phyloP scores from a whole-genome alignment of 2,888 invertebrate genomes.

The Troides helena region DNA sequence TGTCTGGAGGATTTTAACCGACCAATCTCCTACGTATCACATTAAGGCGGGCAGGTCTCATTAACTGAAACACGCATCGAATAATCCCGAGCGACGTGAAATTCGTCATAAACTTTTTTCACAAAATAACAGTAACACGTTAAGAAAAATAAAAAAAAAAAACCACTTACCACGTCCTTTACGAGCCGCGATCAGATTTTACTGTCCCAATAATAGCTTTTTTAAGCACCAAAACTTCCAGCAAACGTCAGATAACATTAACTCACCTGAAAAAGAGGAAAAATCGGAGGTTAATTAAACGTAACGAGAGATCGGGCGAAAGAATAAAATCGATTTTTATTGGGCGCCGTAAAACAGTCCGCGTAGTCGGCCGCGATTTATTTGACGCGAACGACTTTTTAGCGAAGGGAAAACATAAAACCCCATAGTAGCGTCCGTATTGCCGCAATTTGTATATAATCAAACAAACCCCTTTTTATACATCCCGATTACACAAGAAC shows the following conservation, averaged over 20 bases:
- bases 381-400: slow-evolving; percentile 41
- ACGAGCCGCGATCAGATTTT: slow-evolving; percentile 35
- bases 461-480: neutral
- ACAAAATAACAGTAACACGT: slow-evolving; percentile 28
- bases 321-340: slow-evolving; percentile 44
- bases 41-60: slow-evolving; percentile 14
- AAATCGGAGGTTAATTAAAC: slow-evolving; percentile 45
- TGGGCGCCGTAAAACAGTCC: slow-evolving; percentile 40
- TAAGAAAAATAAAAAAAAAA: slow-evolving; percentile 14
- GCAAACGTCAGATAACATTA: slow-evolving; percentile 33
- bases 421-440: slow-evolving; percentile 31
- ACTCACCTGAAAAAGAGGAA: slow-evolving; percentile 56
- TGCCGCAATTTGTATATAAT: neutral
- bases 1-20: neutral
- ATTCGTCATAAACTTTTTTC: slow-evolving; percentile 21
- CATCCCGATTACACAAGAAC: neutral
- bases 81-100: slow-evolving; percentile 20
- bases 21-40: neutral
- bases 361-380: slow-evolving; percentile 43
- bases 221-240: slow-evolving; percentile 34
- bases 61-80: slow-evolving; percentile 20
- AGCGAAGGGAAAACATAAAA: slow-evolving; percentile 30
- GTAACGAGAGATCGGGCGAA: slow-evolving; percentile 37
- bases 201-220: slow-evolving; percentile 32
- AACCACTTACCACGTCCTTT: slow-evolving; percentile 32